phyloP scores from a whole-genome alignment of 2,888 invertebrate genomes.

The Drosophila tripunctata region DNA sequence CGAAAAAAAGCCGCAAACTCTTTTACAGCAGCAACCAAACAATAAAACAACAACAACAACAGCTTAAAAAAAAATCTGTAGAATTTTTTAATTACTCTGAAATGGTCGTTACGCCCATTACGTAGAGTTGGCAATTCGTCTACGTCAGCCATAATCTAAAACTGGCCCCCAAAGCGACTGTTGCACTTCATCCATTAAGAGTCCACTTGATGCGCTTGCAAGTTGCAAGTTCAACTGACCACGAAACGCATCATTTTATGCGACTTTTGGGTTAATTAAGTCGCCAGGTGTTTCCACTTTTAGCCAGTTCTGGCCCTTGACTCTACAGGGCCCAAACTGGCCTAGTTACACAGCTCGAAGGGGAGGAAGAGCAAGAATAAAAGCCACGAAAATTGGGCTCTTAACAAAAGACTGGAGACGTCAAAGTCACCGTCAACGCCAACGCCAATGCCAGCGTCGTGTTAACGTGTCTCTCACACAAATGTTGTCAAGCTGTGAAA shows the following conservation, averaged over 20 bases:
- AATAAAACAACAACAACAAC: background rate
- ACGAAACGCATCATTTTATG: conserved; percentile 65
- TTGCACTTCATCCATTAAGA: conserved; percentile 40
- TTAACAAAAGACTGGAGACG: conserved; percentile 27
- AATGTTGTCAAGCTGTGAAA: conserved; percentile 57
- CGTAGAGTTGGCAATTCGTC: conserved; percentile 65
- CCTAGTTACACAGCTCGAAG: conserved; percentile 50
- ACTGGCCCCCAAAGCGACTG: background rate
- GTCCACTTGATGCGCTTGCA: conserved; percentile 49
- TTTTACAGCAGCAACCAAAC: conserved; percentile 10
- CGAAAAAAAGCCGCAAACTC: conserved; percentile 21
- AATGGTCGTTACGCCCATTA: conserved; percentile 60
- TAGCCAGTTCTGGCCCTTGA: conserved; percentile 9
- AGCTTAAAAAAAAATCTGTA: conserved; percentile 21
- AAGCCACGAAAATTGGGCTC: conserved; percentile 20
- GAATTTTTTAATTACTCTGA: conserved; percentile 62
- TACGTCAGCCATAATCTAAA: conserved; percentile 55
- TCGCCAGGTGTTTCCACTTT: conserved; percentile 61
- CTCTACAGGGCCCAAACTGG: conserved; percentile 32
- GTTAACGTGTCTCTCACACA: conserved; percentile 57
- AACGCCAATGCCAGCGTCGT: conserved; percentile 44
- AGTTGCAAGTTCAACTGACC: conserved; percentile 48
- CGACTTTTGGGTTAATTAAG: conserved; percentile 68
- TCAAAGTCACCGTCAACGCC: conserved; percentile 45
- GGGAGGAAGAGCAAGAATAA: no score